These are phyloP conservation scores for Alces alces DNA, from an alignment of 2,113 vertebrate genomes.

Conservation along the genomic window DNA sequence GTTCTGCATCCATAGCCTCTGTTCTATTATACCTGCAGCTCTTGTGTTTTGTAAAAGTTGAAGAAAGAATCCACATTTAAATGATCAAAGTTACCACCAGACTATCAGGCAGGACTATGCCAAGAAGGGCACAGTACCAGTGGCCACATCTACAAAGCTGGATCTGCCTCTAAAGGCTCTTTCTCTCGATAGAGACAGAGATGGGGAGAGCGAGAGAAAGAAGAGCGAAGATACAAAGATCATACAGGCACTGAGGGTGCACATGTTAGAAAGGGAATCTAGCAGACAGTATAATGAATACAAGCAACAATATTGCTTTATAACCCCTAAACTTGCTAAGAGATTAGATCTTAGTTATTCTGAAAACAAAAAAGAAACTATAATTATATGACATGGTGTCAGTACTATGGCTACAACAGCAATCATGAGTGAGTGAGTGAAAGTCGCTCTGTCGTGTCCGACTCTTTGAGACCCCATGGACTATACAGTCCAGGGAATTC, in stretches of 20 bases:
- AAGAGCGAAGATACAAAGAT: background rate
- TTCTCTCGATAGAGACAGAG: background rate
- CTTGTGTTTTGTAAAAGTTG: background rate
- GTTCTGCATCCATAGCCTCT: background rate
- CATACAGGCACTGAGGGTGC: background rate
- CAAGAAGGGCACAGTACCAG: background rate
- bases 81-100: background rate
- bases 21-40: background rate
- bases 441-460: fast-evolving
- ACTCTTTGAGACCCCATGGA: background rate
- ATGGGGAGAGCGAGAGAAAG: background rate
- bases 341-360: background rate
- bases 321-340: background rate
- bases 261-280: background rate
- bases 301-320: background rate
- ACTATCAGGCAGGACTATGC: background rate
- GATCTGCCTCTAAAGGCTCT: background rate
- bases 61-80: background rate
- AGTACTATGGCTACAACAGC: too few species aligned
- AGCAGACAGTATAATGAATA: background rate
- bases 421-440: background rate
- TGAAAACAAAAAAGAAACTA: background rate
- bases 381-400: background rate
- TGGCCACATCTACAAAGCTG: background rate
- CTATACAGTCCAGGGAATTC: background rate